Evolutionary conservation across 1,140 invertebrate genomes (phyloP), one percentile per base, ranked within the genome.

Genomic region (Drosophila mojavensis): DNA sequence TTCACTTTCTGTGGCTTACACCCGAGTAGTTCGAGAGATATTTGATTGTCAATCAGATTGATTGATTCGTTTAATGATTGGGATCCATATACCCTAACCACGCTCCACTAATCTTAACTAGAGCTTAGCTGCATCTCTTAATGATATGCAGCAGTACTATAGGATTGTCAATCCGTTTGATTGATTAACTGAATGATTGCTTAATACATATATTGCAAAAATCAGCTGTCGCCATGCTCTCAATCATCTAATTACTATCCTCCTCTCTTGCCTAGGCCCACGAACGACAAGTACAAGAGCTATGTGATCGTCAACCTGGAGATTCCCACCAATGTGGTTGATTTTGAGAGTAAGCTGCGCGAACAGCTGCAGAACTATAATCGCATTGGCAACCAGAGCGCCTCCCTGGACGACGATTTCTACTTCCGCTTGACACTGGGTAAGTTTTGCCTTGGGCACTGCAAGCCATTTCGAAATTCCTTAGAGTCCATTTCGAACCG

Each of bases 231-330:
- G 6, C 33, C 33, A 9, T 6, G 2, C 33, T 39, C 10, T 4
- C 3, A 11, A 39, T 39, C 36, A 9, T 13, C 17, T 3, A 47
- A 47, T 17, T 47, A 4, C 43, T 11, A 17, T 45, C 15, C 26
- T 11, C n/a, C 1, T 53, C 5, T 30, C 2, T 60, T 5, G 43
- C 11, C 28, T 15, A 92, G 91, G 3, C 79, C 17, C 3, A 90
- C 79, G 6, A 24, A 61, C 2, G 91, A 92, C 55, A 11, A 7
- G 5, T 92, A 64, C 48, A 76, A 82, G 48, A 58, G 75, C n/a
- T 63, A 78, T 36, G 83, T 76, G 10, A 58, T 76, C 9, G 66
- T 90, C 10, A 77, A 81, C 10, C 51, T 92, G 53, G 78, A 82
- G 36, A 66, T 92, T 9, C 91, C 84, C 6, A 60, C 48, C 20